Conservation (phyloP, 1,140 invertebrate species). For the Trachymyrmex septentrionalis region DNA sequence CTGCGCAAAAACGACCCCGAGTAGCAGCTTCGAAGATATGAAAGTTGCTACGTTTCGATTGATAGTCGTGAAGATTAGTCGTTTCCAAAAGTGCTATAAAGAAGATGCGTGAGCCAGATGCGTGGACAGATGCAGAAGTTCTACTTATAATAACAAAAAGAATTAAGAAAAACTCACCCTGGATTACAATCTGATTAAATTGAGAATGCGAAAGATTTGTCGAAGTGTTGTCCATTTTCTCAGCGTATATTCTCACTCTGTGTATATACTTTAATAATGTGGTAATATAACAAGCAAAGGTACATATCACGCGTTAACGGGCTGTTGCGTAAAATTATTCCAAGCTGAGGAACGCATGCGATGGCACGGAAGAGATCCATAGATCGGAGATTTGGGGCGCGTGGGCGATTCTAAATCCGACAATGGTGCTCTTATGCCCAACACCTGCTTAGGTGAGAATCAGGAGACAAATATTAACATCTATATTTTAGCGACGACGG, state of each 20-base stretch:
- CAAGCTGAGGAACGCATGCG: slow-evolving; percentile 65
- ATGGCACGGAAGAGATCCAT: slow-evolving; percentile 63
- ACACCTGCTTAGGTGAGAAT: slow-evolving; percentile 73
- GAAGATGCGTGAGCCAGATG: not conserved
- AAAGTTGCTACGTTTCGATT: slow-evolving; percentile 28
- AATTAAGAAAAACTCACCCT: not conserved
- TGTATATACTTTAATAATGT: slow-evolving; percentile 12
- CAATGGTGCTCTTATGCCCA: slow-evolving; percentile 67
- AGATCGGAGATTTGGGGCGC: slow-evolving; percentile 69
- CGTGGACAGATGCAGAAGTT: not conserved
- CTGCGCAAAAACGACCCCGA: not conserved
- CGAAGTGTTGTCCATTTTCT: no score
- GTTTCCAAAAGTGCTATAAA: not conserved
- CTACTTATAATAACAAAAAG: not conserved
- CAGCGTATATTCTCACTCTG: not conserved
- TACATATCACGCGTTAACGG: not conserved
- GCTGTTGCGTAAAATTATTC: slow-evolving; percentile 72
- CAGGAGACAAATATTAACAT: slow-evolving; percentile 74
- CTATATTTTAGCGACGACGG: slow-evolving; percentile 28
- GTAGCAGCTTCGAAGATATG: no score
- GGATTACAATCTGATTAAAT: not conserved
- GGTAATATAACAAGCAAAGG: not conserved
- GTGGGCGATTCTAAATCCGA: slow-evolving; percentile 73
- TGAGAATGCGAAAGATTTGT: not conserved
- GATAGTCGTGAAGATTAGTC: not conserved